phyloP scores from a whole-genome alignment of 2,113 vertebrate genomes.

The Ammodytes marinus region DNA sequence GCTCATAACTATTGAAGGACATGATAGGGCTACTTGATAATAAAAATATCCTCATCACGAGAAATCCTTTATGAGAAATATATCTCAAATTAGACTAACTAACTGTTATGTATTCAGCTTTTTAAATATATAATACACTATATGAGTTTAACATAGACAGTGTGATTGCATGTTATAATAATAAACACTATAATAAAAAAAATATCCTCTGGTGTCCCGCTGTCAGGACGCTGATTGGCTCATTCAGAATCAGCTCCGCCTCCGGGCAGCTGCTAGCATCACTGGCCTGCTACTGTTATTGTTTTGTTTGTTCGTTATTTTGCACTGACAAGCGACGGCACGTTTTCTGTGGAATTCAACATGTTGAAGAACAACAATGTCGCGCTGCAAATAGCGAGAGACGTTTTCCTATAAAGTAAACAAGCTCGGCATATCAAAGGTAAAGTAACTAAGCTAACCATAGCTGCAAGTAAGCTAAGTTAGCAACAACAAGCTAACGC shows the following conservation, averaged over 20 bases:
- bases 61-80: too few relatives aligned
- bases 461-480: slow-evolving; percentile 19
- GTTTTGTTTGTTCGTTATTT: background rate
- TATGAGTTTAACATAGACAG: accelerated
- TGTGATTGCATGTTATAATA: background rate
- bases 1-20: too few relatives aligned
- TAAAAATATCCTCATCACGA: too few relatives aligned
- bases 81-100: too few relatives aligned
- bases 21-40: too few relatives aligned
- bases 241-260: slow-evolving; percentile 53
- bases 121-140: background rate
- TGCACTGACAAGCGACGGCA: background rate
- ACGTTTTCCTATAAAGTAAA: background rate
- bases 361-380: background rate
- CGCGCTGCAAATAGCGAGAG: background rate
- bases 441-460: slow-evolving; percentile 45
- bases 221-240: slow-evolving; percentile 30
- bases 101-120: background rate
- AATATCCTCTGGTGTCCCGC: slow-evolving; percentile 22
- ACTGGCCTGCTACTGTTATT: background rate
- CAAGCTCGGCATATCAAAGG: slow-evolving; percentile 39
- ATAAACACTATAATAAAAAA: background rate
- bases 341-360: background rate
- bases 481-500: slow-evolving; percentile 25
- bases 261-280: slow-evolving; percentile 48